Base-by-base conservation (phyloP, 2,888 invertebrate species). In the Pseudococcus viburni region DNA sequence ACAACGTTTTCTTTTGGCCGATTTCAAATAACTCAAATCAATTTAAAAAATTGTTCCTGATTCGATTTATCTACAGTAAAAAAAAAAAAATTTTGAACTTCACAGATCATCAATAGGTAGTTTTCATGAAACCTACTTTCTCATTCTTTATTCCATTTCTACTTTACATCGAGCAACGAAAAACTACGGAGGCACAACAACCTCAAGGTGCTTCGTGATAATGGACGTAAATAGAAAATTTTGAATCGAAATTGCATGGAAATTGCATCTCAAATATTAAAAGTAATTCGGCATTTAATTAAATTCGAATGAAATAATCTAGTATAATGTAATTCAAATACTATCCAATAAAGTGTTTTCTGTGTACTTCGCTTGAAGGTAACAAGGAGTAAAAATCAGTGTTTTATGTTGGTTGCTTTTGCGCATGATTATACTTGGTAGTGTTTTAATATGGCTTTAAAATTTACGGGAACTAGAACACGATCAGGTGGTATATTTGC, bases 401-500 rank as follows among this genome's bases (percentile, higher is more conserved):
- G n/a, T 83, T 6, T 9, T 83, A 42, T 39, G 9, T 73, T 15
- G 19, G 19, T 19, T 83, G 85, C 59, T 85, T 55, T 51, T 85
- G 85, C 85, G 85, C 85, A 85, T 85, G 85, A 51, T 85, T 85
- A 59, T 4, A 55, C 55, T 55, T 59, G 6, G 26, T 22, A 48
- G 46, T 84, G 48, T 46, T 26, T 19, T 86, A 89, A 19, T 86
- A 90, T 90, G 90, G 90, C 90, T 88, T 86, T 90, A 80, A 89
- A 90, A 48, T 90, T 90, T 89, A 89, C 90, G 85, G 91, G 91
- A 17, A 84, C 89, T 8, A 87, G 89, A 86, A 88, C 89, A 15
- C 93, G 94, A 90, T 95, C 95, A 0, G 93, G 93, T 33, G 96
- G 96, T 89, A 90, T 96, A 88, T 93, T 94, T 86, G 94, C 95